Base-by-base conservation (phyloP, 2,113 vertebrate genomes). In the Ochotona princeps region DNA sequence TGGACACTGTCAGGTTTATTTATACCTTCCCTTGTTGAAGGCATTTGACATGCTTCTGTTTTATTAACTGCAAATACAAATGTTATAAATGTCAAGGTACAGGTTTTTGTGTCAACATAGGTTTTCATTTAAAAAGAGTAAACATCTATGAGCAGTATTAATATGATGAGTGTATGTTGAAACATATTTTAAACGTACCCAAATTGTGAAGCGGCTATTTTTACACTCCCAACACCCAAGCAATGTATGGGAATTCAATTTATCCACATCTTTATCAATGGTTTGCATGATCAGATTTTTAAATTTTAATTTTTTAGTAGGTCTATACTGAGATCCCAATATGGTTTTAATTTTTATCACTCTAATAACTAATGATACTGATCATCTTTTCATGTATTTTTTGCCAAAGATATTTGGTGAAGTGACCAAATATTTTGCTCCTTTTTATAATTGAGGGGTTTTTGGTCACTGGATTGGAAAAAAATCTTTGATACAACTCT, bases 401-500 rank as follows among this genome's bases (percentile, higher is more conserved):
- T 95, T 92, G 44, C 25, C 21, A 38, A 73, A 69, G 60, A 44
- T 28, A 30, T 82, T 83, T 70, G 38, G 30, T 83, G 9, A 90
- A 44, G 26, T 65, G 30, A 75, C 8, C 61, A 21, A 70, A 86
- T 65, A 83, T 69, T 86, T 88, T 72, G 25, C 7, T 82, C 8
- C 78, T 96, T 93, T 30, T 65, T 61, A 44, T 38, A 61, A 74
- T 63, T 73, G 12, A 5, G 2, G 60, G 38, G 67, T 95, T 93
- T 74, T 38, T 93, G 81, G 82, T 86, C 23, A 73, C 49, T 87
- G 72, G n/a, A 28, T 87, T 91, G 92, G 92, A 47, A 93, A 15
- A 92, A 87, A 76, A 92, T 72, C 60, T 47, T 87, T 13, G 28
- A 76, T 60, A n/a, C 1, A 15, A 89, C 15, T 74, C 26, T 35